A percentile compares a stretch with the other conserved stretches of the same genome.
These are phyloP conservation scores for Calameuta pallipes DNA, from an alignment of 2,888 invertebrate genomes.

Conservation along the genomic window DNA sequence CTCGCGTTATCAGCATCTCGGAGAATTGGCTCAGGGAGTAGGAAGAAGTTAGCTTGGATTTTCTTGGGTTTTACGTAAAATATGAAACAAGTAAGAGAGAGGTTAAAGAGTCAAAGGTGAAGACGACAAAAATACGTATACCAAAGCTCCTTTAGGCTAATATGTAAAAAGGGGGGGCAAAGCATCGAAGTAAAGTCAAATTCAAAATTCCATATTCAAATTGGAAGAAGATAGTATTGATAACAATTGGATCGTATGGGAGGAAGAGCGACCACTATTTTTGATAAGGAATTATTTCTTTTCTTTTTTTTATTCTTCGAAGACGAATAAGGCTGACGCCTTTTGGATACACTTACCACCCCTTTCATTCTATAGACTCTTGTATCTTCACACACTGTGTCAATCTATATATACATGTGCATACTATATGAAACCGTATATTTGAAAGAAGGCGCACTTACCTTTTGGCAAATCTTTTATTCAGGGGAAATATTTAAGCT, in stretches of 20 bases:
- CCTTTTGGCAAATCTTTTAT: constrained; percentile 6
- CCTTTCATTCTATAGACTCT: not conserved
- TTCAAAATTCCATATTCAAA: not conserved
- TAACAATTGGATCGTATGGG: not conserved
- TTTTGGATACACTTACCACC: not conserved
- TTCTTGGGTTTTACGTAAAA: not conserved
- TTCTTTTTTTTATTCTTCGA: not conserved
- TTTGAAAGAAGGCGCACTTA: not conserved
- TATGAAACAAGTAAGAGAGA: not conserved
- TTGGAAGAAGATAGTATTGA: not conserved
- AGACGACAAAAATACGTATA: not conserved
- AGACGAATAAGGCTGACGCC: not conserved
- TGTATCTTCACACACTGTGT: too few species aligned
- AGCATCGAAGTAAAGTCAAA: not conserved
- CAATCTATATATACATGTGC: not conserved
- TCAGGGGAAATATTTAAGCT: not conserved
- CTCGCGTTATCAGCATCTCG: not conserved
- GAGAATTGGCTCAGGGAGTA: not conserved
- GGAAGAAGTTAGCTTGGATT: not conserved
- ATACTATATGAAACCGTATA: not conserved
- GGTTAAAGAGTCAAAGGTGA: not conserved
- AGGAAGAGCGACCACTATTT: not conserved
- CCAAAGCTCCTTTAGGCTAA: not conserved
- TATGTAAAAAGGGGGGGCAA: not conserved
- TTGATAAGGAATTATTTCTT: not conserved